Conservation (phyloP, 2,888 invertebrate species). For the Papilio elwesi region DNA sequence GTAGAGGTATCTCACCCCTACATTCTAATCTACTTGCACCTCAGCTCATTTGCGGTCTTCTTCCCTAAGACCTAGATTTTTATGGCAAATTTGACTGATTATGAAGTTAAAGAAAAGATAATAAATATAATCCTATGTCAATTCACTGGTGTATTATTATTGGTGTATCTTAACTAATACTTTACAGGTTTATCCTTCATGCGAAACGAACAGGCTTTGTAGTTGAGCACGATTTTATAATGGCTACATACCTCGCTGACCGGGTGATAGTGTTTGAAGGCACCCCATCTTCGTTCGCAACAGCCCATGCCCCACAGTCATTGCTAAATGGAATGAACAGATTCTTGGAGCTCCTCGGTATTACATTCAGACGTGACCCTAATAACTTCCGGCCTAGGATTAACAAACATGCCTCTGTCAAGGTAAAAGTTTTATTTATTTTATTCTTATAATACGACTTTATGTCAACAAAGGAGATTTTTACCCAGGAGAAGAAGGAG, state of each 20-base stretch:
- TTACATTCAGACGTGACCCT: slow-evolving; percentile 99
- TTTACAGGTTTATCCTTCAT: slow-evolving; percentile 94
- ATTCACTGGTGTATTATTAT: not conserved
- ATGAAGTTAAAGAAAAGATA: not conserved
- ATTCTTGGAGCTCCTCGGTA: slow-evolving; percentile 97
- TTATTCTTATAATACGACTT: no score
- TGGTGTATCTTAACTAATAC: not conserved
- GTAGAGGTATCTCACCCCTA: no score
- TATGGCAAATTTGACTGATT: no score
- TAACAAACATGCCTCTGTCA: slow-evolving; percentile 98
- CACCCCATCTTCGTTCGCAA: slow-evolving; percentile 93
- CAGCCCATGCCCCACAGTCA: slow-evolving; percentile 96
- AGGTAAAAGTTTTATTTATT: slow-evolving; percentile 80
- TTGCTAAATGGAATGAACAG: slow-evolving; percentile 99
- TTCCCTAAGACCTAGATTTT: no score
- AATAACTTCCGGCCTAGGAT: slow-evolving; percentile 99
- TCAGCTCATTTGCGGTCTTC: no score
- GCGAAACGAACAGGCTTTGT: slow-evolving; percentile 99
- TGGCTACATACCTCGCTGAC: slow-evolving; percentile 99
- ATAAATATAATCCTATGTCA: not conserved
- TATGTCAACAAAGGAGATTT: no score
- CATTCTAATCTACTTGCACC: no score
- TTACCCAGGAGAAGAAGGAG: no score
- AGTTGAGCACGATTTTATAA: slow-evolving; percentile 99
- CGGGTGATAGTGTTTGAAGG: slow-evolving; percentile 99